These are phyloP conservation scores for Ciona savignyi DNA, from an alignment of 23 tunicate species.

Conservation along the genomic window DNA sequence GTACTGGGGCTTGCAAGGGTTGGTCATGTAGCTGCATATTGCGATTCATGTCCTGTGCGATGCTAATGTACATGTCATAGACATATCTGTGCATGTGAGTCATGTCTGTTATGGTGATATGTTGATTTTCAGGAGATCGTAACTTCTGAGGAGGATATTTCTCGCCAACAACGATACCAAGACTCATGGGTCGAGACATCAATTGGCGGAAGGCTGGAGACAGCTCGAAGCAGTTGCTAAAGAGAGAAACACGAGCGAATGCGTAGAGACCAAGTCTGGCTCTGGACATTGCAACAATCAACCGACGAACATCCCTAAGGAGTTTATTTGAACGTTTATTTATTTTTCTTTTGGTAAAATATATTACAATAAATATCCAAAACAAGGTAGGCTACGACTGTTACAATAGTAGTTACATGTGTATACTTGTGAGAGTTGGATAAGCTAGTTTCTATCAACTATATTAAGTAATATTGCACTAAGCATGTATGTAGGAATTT, in stretches of 20 bases:
- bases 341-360: no score
- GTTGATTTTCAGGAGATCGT: slow-evolving; percentile 15
- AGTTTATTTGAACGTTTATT: no score
- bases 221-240: slow-evolving; percentile 94
- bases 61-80: slow-evolving; percentile 81
- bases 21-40: slow-evolving; percentile 14
- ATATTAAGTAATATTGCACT: no score
- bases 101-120: slow-evolving; percentile 60
- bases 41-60: slow-evolving; percentile 33
- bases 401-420: no score
- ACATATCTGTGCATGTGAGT: slow-evolving; percentile 84
- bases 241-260: slow-evolving; percentile 80
- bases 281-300: slow-evolving; percentile 98
- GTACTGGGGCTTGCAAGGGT: slow-evolving; percentile 3
- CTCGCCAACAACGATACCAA: slow-evolving; percentile 67
- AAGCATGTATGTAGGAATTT: no score
- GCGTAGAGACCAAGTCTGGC: slow-evolving; percentile 94
- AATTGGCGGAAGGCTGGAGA: slow-evolving; percentile 74
- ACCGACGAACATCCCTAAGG: slow-evolving; percentile 91
- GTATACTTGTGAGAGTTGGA: no score
- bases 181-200: slow-evolving; percentile 54
- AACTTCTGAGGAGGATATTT: slow-evolving; percentile 28
- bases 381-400: no score
- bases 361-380: no score
- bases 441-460: no score